Percentiles rank a stretch among this genome's conserved stretches.
Evolutionary conservation across 2,888 invertebrate species (phyloP).

Genomic region (Aleiodes leptofemur): DNA sequence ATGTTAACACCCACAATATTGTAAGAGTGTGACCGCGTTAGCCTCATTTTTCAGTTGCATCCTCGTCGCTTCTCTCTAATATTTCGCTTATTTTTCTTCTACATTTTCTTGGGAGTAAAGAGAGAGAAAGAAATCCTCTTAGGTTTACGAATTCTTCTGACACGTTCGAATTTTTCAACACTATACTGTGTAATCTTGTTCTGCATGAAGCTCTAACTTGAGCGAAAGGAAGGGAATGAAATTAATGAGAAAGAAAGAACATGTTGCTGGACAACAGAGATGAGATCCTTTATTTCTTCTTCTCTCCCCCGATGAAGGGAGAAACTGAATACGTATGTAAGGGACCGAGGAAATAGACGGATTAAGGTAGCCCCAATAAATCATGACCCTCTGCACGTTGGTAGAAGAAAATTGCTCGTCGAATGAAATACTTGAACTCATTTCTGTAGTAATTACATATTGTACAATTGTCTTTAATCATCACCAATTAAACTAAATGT

Average conservation of each 20-base stretch:
- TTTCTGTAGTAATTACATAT: constrained; percentile 54
- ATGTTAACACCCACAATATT: constrained; percentile 57
- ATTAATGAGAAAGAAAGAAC: neutral
- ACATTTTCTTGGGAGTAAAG: constrained; percentile 38
- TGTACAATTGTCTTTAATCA: neutral
- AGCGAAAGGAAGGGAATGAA: neutral
- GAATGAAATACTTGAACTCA: constrained; percentile 61
- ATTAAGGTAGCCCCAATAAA: constrained; percentile 48
- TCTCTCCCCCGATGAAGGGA: constrained; percentile 13
- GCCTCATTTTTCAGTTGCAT: constrained; percentile 40
- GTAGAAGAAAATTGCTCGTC: constrained; percentile 23
- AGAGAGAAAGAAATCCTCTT: neutral
- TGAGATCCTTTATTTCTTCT: constrained; percentile 11
- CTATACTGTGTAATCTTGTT: constrained; percentile 10
- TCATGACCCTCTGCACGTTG: constrained; percentile 39
- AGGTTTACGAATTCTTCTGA: constrained; percentile 33
- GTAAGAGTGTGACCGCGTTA: constrained; percentile 45
- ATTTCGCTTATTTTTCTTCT: neutral
- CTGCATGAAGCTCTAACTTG: neutral
- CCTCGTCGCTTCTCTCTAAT: constrained; percentile 21
- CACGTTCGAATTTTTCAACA: constrained; percentile 26
- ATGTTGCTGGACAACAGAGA: constrained; percentile 11
- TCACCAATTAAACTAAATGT: neutral
- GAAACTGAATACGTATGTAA: constrained; percentile 1
- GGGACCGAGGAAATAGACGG: constrained; percentile 39